Evolutionary conservation across 2,113 vertebrate species (phyloP), one percentile per base, ranked within the genome.

Genomic region (Lethenteron camtschaticum): DNA sequence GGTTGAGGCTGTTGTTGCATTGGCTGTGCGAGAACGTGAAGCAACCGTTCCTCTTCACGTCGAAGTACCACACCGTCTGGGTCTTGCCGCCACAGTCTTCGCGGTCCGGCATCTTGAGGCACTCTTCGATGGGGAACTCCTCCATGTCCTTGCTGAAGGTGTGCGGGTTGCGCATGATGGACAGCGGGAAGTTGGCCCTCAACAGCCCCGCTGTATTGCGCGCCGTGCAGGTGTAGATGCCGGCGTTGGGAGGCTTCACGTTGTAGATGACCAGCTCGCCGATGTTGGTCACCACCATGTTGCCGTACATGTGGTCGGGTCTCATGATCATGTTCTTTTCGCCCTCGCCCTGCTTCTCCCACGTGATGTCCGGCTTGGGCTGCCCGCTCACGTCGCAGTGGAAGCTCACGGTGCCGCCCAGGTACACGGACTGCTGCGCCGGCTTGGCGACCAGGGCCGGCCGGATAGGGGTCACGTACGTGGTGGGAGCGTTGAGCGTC

Each of bases 221-320:
- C 24, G 90, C 94, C 0, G 76, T 88, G 78, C 94, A 97, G 55
- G 84, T 90, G 68, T 95, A 97, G 75, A 90, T 75, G 2, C 91
- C 91, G 0, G 88, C 82, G 0, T 97, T 88, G 11, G 81, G 83
- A 1, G 77, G 78, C 77, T 87, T 85, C 1, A 86, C 84, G 0
- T 90, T 97, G 71, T 96, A 95, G 78, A 97, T 88, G 74, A 97
- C 91, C 68, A 97, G 83, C 71, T 96, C 91, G 66, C 85, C 94
- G 0, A 90, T 88, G 80, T 91, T 92, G 70, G 88, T 96, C 78
- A 95, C 88, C 57, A 92, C 94, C 2, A 90, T 82, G 0, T 97
- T 96, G 5, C 87, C 89, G 1, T 78, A 79, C 72, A 97, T 86
- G 0, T 89, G 86, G 72, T 97, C 96, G 63, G 88, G 90, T 71